These are phyloP conservation scores for Gastracanthus pulcherrimus DNA, from an alignment of 2,888 invertebrate genomes.

Conservation along the genomic window DNA sequence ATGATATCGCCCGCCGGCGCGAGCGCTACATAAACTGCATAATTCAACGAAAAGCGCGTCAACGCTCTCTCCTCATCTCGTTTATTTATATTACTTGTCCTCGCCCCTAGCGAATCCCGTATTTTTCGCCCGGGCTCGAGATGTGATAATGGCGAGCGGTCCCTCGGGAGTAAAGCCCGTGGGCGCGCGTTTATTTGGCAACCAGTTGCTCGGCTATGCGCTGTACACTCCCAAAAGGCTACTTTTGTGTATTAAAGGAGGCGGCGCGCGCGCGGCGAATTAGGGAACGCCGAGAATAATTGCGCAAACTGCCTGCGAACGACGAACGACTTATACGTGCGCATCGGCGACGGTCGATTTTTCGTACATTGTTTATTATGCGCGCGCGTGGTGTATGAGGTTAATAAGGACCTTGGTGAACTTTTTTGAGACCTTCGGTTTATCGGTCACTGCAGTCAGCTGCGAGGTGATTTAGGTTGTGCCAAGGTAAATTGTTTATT, in stretches of 20 bases:
- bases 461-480: no score
- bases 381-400: no score
- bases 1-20: not conserved
- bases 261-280: slow-evolving; percentile 68
- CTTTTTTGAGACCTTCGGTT: no score
- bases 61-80: not conserved
- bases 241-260: no score
- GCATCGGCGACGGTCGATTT: slow-evolving; percentile 20
- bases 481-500: no score
- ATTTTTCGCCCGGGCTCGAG: not conserved
- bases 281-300: slow-evolving; percentile 55
- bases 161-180: slow-evolving; percentile 25
- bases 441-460: no score
- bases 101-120: not conserved
- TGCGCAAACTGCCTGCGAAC: not conserved
- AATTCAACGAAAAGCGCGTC: slow-evolving; percentile 26
- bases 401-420: no score
- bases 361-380: not conserved
- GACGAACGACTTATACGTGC: not conserved
- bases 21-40: slow-evolving; percentile 37
- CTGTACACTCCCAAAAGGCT: slow-evolving; percentile 70
- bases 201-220: slow-evolving; percentile 69
- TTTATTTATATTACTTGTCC: not conserved
- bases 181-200: slow-evolving; percentile 68
- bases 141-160: not conserved